phyloP scores from a whole-genome alignment of 2,113 vertebrate species.

The Syngnathus scovelli region DNA sequence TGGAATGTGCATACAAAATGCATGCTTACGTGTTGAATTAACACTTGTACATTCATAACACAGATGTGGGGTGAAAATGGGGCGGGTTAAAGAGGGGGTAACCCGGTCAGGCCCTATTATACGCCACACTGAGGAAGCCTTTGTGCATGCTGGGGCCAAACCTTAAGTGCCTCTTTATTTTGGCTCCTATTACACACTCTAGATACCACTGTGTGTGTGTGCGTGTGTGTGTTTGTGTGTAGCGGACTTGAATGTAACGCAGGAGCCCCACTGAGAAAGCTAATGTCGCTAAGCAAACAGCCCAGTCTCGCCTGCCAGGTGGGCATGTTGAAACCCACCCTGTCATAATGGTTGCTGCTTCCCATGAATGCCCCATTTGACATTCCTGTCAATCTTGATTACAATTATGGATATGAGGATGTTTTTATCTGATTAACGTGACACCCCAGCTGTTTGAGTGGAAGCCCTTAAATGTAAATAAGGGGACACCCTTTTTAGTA shows the following conservation, averaged over 20 bases:
- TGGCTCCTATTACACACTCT: slow-evolving; percentile 63
- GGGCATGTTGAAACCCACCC: slow-evolving; percentile 17
- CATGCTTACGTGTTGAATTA: not conserved
- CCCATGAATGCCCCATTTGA: slow-evolving; percentile 58
- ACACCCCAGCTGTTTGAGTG: slow-evolving; percentile 64
- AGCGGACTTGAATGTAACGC: slow-evolving; percentile 17
- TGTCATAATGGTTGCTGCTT: slow-evolving; percentile 6
- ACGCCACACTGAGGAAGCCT: slow-evolving; percentile 61
- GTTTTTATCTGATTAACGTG: slow-evolving; percentile 65
- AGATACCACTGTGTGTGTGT: slow-evolving; percentile 44
- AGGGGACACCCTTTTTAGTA: slow-evolving; percentile 37
- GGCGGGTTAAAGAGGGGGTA: slow-evolving; percentile 35
- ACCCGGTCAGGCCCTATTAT: slow-evolving; percentile 52
- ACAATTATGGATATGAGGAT: slow-evolving; percentile 65
- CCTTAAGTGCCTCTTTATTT: slow-evolving; percentile 70
- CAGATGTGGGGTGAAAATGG: slow-evolving; percentile 58
- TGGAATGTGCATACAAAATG: not conserved
- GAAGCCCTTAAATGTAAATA: slow-evolving; percentile 55
- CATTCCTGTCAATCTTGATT: slow-evolving; percentile 63
- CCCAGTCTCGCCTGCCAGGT: slow-evolving; percentile 23
- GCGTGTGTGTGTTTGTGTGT: slow-evolving; percentile 25
- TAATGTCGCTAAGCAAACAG: slow-evolving; percentile 50
- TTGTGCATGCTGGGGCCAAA: slow-evolving; percentile 64
- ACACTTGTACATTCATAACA: slow-evolving; percentile 81
- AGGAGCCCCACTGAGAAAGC: slow-evolving; percentile 39